Percentiles rank a stretch among this genome's conserved stretches.
phyloP scores from a whole-genome alignment of 2,797 vertebrate species.

The Sebastes hubbsi region DNA sequence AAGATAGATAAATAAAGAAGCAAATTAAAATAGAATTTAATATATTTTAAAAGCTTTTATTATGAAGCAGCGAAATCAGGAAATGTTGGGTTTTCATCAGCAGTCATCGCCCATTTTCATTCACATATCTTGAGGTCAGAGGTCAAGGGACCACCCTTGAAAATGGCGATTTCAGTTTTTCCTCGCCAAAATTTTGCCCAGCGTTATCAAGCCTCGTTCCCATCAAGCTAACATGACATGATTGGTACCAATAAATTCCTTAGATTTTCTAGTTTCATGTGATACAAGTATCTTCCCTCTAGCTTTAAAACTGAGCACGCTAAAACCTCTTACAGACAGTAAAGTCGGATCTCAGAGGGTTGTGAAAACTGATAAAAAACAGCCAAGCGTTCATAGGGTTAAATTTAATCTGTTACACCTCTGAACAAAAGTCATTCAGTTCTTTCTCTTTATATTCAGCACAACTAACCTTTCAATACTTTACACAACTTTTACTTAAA shows the following conservation, averaged over 20 bases:
- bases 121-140: not conserved
- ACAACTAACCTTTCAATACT: not conserved
- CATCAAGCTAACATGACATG: not conserved
- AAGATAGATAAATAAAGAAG: too few relatives aligned
- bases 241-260: not conserved
- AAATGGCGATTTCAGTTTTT: too few relatives aligned
- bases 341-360: not conserved
- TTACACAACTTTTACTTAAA: not conserved
- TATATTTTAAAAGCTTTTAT: not conserved
- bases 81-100: not conserved
- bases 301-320: fast-evolving
- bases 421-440: not conserved
- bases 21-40: too few relatives aligned
- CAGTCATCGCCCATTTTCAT: not conserved
- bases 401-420: not conserved
- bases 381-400: not conserved
- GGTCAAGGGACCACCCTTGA: too few relatives aligned
- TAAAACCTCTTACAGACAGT: not conserved
- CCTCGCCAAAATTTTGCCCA: too few relatives aligned
- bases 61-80: not conserved
- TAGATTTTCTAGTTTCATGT: not conserved
- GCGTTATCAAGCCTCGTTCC: not conserved
- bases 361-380: too few relatives aligned
- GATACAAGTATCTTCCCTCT: too few relatives aligned
- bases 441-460: not conserved